A percentile compares a stretch with the other conserved stretches of the same genome.
Conservation (phyloP, 1,140 invertebrate species). For the Probaryconus sp. region DNA sequence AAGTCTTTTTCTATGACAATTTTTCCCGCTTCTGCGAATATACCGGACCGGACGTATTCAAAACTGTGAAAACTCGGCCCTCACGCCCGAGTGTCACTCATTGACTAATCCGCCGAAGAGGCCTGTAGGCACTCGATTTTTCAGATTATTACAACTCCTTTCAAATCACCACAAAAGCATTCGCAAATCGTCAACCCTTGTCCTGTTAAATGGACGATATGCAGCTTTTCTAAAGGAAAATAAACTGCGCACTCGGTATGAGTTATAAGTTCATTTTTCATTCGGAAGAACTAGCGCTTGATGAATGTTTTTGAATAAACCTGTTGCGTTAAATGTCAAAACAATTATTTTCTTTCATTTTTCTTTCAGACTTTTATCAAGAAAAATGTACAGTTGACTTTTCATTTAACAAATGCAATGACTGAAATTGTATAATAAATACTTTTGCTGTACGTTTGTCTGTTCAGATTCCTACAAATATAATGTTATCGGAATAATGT, state of each 20-base stretch:
- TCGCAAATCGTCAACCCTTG: slow-evolving; percentile 27
- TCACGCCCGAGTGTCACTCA: slow-evolving; percentile 51
- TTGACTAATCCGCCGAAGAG: slow-evolving; percentile 28
- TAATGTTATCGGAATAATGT: too few relatives aligned
- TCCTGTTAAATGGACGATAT: slow-evolving; percentile 14
- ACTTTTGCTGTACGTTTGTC: too few relatives aligned
- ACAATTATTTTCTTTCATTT: slow-evolving; percentile 6
- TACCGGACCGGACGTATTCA: slow-evolving; percentile 32
- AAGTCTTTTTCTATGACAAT: slow-evolving; percentile 38
- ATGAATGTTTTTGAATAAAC: slow-evolving; percentile 7
- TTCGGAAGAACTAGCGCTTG: slow-evolving; percentile 1
- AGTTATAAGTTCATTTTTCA: slow-evolving; percentile 25
- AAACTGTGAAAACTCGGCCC: slow-evolving; percentile 39
- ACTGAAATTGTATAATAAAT: too few relatives aligned
- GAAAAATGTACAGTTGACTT: too few relatives aligned
- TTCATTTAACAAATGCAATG: too few relatives aligned
- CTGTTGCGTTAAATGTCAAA: slow-evolving; percentile 8
- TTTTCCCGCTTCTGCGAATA: slow-evolving; percentile 36
- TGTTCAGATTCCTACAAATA: too few relatives aligned
- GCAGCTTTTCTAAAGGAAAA: slow-evolving; percentile 27
- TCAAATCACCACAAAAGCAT: slow-evolving; percentile 14
- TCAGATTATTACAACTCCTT: slow-evolving; percentile 37
- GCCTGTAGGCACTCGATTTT: slow-evolving; percentile 38
- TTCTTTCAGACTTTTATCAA: too few relatives aligned
- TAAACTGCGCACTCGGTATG: not conserved